A percentile compares a stretch with the other conserved stretches of the same genome.
phyloP scores from a whole-genome alignment of 2,888 invertebrate genomes.

The Drosophila limbata region DNA sequence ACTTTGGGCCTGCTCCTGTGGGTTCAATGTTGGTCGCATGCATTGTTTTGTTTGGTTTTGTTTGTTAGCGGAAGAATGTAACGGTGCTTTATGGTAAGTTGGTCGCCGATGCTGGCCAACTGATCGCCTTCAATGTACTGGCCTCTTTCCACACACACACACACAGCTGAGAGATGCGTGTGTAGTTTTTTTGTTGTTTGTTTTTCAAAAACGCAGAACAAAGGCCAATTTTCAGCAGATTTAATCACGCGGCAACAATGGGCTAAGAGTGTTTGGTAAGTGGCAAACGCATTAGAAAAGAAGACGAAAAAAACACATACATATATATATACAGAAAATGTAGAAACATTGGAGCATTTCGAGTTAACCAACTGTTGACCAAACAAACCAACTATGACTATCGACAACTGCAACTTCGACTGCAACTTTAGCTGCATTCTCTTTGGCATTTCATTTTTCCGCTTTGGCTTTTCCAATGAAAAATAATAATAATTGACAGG shows the following conservation, averaged over 20 bases:
- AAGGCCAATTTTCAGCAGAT: slow-evolving; percentile 80
- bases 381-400: slow-evolving; percentile 24
- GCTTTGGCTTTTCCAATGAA: slow-evolving; percentile 76
- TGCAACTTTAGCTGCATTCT: slow-evolving; percentile 48
- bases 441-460: slow-evolving; percentile 77
- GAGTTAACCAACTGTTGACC: slow-evolving; percentile 24
- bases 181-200: slow-evolving; percentile 20
- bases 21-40: slow-evolving; percentile 56
- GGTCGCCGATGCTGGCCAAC: slow-evolving; percentile 57
- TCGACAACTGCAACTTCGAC: slow-evolving; percentile 31
- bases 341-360: slow-evolving; percentile 14
- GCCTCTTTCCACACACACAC: slow-evolving; percentile 17
- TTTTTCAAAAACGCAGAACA: slow-evolving; percentile 67
- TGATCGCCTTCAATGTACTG: slow-evolving; percentile 31
- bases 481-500: slow-evolving; percentile 81
- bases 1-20: slow-evolving; percentile 17
- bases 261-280: slow-evolving; percentile 68
- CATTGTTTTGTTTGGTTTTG: slow-evolving; percentile 70
- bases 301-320: slow-evolving; percentile 16
- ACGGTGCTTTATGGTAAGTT: slow-evolving; percentile 81
- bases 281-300: slow-evolving; percentile 74
- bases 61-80: slow-evolving; percentile 77
- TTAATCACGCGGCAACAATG: slow-evolving; percentile 80
- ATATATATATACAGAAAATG: slow-evolving; percentile 23
- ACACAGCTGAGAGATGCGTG: slow-evolving; percentile 46